These are phyloP conservation scores for Calidris pygmaea DNA, from an alignment of 2,113 vertebrate species.

Conservation along the genomic window DNA sequence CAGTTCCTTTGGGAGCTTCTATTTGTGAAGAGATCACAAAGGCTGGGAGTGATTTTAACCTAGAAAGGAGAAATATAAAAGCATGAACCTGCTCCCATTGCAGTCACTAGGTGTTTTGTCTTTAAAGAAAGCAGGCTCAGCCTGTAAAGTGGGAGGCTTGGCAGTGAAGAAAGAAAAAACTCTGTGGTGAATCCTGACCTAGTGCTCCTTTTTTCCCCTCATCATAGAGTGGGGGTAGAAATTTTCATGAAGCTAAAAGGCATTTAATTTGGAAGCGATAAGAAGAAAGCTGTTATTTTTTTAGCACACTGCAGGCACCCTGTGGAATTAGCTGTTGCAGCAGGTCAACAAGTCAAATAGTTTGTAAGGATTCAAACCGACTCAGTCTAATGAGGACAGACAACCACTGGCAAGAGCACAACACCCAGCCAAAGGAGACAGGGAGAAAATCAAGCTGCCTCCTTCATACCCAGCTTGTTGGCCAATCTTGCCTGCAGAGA, in stretches of 20 bases:
- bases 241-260: constrained; percentile 3
- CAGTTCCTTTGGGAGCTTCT: neutral
- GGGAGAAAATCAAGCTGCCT: neutral
- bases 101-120: neutral
- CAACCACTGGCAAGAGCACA: neutral
- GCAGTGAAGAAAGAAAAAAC: constrained; percentile 10
- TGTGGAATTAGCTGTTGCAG: constrained; percentile 36
- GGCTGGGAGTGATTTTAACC: neutral
- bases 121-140: neutral
- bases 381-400: neutral
- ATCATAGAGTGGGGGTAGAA: neutral
- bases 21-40: constrained; percentile 12
- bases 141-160: neutral
- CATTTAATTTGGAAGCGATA: neutral
- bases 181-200: neutral
- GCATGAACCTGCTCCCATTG: neutral
- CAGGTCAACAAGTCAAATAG: constrained; percentile 42
- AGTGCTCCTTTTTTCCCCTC: neutral
- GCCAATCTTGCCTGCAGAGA: neutral
- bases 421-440: neutral
- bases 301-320: neutral
- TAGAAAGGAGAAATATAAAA: neutral
- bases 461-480: neutral
- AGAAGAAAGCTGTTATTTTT: constrained; percentile 6
- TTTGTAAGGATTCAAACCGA: neutral